Evolutionary conservation across 2,797 vertebrate species (phyloP).

Genomic region (Setipinna tenuifilis): DNA sequence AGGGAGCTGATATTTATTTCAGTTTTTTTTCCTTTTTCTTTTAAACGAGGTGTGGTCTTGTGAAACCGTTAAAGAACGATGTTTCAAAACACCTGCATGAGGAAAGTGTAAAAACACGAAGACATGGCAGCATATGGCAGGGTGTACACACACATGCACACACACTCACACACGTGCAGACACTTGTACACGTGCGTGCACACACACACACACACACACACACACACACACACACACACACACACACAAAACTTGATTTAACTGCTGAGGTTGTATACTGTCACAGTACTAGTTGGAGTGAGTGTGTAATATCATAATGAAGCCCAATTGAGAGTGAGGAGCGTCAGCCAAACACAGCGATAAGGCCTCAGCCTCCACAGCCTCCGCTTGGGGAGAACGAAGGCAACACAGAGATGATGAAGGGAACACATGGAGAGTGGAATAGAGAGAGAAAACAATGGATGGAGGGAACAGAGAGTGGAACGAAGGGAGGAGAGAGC

Average conservation of each 20-base stretch:
- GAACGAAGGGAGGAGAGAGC: no score
- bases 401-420: not conserved
- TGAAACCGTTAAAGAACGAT: not conserved
- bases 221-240: no score
- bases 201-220: no score
- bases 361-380: not conserved
- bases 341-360: not conserved
- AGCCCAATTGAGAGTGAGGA: not conserved
- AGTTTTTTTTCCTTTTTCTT: not conserved
- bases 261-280: not conserved
- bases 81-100: not conserved
- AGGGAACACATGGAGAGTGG: no score
- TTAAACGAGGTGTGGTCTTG: no score
- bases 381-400: not conserved
- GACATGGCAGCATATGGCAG: no score
- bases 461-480: no score
- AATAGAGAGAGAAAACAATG: no score
- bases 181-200: no score
- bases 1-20: not conserved
- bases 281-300: not conserved
- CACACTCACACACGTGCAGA: no score
- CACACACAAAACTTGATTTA: not conserved
- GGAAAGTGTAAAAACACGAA: no score
- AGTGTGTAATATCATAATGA: not conserved
- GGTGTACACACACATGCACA: no score